Evolutionary conservation across 1,140 invertebrate species (phyloP), one percentile per base, ranked within the genome.

Genomic region (Formica selysi): DNA sequence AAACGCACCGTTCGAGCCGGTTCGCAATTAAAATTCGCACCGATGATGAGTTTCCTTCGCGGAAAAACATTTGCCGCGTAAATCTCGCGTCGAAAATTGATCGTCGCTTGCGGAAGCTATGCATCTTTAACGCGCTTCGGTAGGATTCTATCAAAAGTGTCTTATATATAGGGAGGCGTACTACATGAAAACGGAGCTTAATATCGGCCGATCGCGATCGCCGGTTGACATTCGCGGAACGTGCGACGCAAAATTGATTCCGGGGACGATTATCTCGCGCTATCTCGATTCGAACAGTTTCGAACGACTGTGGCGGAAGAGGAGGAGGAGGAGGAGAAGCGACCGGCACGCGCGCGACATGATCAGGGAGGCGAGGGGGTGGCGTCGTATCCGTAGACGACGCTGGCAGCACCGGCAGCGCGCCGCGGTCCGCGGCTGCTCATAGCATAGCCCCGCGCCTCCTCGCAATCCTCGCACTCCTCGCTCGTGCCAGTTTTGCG

Each of bases 331-430:
- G 59, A 65, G 41, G 11, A 65, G 41, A 8, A 22, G 74, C 6
- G 61, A 36, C 11, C n/a, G n/a, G 32, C 38, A 68, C 44, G 38
- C 48, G 29, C 51, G 48, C 67, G 51, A 36, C n/a, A 26, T 22
- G 54, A 26, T 80, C 48, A 22, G 26, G 19, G 26, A 38, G 19
- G 36, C 7, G 26, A 16, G 41, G 62, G 57, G 59, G 59, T 51
- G 44, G 54, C 11, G 65, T 61, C 65, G 29, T 70, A 73, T 36
- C 54, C 44, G 83, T 36, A 67, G 54, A 83, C 64, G 87, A 78
- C 38, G 26, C 51, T 85, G 87, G 87, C 90, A 90, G 90, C 87
- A 91, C 90, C 76, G 81, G 76, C 87, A 16, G 0, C 48, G 89
- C 64, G 76, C 71, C 74, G 62, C 62, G 80, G 78, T 76, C 79